Conservation (phyloP, 2,888 invertebrate genomes). For the Philonicus albiceps region DNA sequence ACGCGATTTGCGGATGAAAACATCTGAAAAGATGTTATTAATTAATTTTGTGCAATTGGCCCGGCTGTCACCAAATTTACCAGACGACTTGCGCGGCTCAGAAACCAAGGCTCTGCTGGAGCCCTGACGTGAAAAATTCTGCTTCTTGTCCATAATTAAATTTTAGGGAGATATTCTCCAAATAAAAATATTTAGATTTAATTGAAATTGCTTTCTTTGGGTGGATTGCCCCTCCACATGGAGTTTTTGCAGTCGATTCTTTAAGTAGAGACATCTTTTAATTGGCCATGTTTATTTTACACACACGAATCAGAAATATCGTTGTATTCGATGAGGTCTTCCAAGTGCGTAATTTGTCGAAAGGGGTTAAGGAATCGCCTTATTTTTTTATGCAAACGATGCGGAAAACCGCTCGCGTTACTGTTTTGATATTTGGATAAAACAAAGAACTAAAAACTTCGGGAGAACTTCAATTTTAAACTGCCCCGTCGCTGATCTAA, state of each 20-base stretch:
- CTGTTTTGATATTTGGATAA: background rate
- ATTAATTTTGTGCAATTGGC: constrained; percentile 40
- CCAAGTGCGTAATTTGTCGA: background rate
- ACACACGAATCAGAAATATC: constrained; percentile 49
- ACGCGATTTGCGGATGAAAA: constrained; percentile 49
- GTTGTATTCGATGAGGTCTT: background rate
- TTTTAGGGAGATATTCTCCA: background rate
- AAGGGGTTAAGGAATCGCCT: background rate
- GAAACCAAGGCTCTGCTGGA: constrained; percentile 74
- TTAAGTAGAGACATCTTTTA: constrained; percentile 62
- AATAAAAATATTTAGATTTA: background rate
- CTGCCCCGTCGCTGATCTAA: constrained; percentile 43
- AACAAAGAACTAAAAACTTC: background rate
- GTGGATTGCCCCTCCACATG: constrained; percentile 61
- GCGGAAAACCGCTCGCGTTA: constrained; percentile 1
- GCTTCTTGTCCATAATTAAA: constrained; percentile 77
- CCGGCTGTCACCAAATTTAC: constrained; percentile 63
- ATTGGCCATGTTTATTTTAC: constrained; percentile 60
- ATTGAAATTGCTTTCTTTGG: constrained; percentile 51
- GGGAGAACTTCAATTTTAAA: constrained; percentile 18
- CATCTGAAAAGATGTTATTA: constrained; percentile 21
- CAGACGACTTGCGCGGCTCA: constrained; percentile 80
- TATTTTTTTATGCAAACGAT: background rate
- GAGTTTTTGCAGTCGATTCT: constrained; percentile 58
- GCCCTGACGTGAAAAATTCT: constrained; percentile 72